These are phyloP conservation scores for Drosophila repleta DNA, from an alignment of 1,140 invertebrate genomes.

Conservation along the genomic window DNA sequence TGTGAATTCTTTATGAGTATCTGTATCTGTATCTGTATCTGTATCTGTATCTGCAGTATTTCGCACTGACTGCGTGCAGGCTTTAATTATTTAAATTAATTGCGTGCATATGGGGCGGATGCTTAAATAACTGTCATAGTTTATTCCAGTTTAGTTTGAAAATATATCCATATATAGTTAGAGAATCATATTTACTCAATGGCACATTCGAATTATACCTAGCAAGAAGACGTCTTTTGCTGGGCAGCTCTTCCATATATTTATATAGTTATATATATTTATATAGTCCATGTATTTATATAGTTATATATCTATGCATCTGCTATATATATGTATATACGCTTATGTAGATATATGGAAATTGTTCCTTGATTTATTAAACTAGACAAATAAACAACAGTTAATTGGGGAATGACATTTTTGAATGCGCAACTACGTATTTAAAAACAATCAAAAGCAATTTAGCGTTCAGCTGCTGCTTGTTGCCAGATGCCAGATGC, in stretches of 20 bases:
- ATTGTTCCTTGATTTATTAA: conserved; percentile 3
- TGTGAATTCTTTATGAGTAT: conserved; percentile 3
- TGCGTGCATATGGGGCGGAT: conserved; percentile 30
- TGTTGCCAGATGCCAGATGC: conserved; percentile 22
- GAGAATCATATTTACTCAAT: too few species aligned
- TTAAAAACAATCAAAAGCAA: conserved; percentile 47
- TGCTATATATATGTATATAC: neutral
- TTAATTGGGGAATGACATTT: conserved; percentile 18
- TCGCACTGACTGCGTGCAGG: conserved; percentile 10
- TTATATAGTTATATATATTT: neutral
- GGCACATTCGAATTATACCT: too few species aligned
- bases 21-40: conserved; percentile 1
- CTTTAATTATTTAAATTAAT: conserved; percentile 48
- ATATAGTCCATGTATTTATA: neutral
- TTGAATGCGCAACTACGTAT: conserved; percentile 26
- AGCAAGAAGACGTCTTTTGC: too few species aligned
- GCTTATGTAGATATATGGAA: neutral
- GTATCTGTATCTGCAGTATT: conserved; percentile 5
- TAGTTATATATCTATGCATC: too few species aligned
- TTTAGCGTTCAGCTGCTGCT: conserved; percentile 26
- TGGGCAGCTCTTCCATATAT: neutral
- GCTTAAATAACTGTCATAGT: conserved; percentile 3
- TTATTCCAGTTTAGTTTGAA: neutral
- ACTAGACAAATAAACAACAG: neutral
- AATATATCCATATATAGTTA: too few species aligned